Conservation (phyloP, 1,140 invertebrate genomes). For the Sitophilus oryzae region DNA sequence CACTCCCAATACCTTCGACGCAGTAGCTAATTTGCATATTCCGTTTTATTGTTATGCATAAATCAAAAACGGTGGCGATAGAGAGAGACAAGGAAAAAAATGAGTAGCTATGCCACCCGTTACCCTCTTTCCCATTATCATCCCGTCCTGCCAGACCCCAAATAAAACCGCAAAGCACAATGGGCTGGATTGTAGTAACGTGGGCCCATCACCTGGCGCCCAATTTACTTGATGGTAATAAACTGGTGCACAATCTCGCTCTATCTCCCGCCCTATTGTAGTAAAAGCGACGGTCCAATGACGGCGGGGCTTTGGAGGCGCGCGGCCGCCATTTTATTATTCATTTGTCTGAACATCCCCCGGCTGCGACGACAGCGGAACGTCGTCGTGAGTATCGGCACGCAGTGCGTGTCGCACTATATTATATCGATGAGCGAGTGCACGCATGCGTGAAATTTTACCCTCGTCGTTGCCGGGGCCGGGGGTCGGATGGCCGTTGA, state of each 20-base stretch:
- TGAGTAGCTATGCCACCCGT: too few species aligned
- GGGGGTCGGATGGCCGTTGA: too few species aligned
- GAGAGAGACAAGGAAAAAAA: too few species aligned
- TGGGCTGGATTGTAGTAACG: too few species aligned
- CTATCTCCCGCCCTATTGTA: constrained; percentile 31
- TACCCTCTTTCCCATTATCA: constrained; percentile 21
- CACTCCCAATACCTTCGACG: too few species aligned
- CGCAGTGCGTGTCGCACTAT: constrained; percentile 33
- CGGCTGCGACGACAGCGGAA: constrained; percentile 5
- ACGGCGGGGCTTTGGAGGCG: constrained; percentile 18
- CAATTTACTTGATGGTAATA: constrained; percentile 25
- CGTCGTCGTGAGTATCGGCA: constrained; percentile 12
- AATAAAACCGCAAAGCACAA: constrained; percentile 26
- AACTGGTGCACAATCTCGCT: constrained; percentile 23
- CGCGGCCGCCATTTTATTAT: constrained; percentile 33
- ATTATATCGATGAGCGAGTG: constrained; percentile 29
- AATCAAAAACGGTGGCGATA: background rate
- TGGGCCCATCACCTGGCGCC: constrained; percentile 23
- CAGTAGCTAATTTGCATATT: too few species aligned
- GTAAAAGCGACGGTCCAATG: constrained; percentile 26
- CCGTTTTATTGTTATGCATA: constrained; percentile 18
- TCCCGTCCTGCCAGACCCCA: too few species aligned
- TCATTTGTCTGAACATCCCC: constrained; percentile 28
- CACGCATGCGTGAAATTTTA: constrained; percentile 31
- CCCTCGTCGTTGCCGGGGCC: too few species aligned